phyloP scores from a whole-genome alignment of 1,140 invertebrate species.

The Zaprionus ghesquierei region DNA sequence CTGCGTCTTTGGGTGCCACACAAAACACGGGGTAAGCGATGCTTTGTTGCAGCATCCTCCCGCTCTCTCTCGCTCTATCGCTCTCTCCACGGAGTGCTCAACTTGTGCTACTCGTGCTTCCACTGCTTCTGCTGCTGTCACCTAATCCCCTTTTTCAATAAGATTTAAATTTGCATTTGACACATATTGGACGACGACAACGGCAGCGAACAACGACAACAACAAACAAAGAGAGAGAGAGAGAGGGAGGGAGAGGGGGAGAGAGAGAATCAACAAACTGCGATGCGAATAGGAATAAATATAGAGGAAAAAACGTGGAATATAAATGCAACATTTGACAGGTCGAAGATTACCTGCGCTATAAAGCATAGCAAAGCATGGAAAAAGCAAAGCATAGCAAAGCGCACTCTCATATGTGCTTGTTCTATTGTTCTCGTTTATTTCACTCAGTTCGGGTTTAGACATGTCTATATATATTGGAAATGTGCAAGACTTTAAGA shows the following conservation, averaged over 20 bases:
- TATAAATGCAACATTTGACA: constrained; percentile 40
- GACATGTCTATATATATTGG: neutral
- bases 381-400: neutral
- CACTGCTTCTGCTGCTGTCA: constrained; percentile 71
- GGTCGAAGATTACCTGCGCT: constrained; percentile 54
- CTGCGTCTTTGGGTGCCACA: constrained; percentile 10
- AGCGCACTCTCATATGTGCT: neutral
- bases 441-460: neutral
- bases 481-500: neutral
- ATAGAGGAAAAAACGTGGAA: constrained; percentile 14
- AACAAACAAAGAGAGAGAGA: neutral
- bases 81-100: neutral
- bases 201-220: constrained; percentile 32
- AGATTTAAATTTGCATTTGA: constrained; percentile 82
- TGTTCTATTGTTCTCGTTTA: neutral
- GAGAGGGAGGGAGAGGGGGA: neutral
- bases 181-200: constrained; percentile 79
- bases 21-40: constrained; percentile 34
- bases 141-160: constrained; percentile 79
- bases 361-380: constrained; percentile 19
- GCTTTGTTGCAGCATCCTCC: constrained; percentile 14
- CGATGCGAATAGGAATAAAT: constrained; percentile 31
- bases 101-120: constrained; percentile 5
- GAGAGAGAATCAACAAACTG: constrained; percentile 25
- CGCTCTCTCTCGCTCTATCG: neutral